A percentile compares a stretch with the other conserved stretches of the same genome.
Evolutionary conservation across 2,797 vertebrate species (phyloP).

Genomic region (Gambusia yucatana): DNA sequence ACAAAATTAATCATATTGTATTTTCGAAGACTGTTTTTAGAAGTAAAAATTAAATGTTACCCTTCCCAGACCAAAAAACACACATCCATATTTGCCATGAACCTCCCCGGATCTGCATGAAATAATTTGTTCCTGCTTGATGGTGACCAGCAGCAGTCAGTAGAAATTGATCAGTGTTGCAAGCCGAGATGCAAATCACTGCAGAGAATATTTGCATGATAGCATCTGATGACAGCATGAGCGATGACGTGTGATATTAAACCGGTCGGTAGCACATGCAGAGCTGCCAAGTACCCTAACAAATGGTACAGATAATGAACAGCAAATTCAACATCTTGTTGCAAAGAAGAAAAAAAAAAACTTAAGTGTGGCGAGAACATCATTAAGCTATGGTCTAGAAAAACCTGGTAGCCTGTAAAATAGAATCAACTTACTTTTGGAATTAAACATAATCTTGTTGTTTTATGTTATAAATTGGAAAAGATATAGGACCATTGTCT

Average conservation of each 20-base stretch:
- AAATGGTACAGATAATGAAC: constrained; percentile 51
- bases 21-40: no score
- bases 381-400: not conserved
- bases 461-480: not conserved
- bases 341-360: not conserved
- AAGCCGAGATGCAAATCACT: constrained; percentile 62
- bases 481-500: not conserved
- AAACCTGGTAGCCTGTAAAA: not conserved
- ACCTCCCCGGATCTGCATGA: no score
- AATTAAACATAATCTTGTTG: not conserved
- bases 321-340: constrained; percentile 8
- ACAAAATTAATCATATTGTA: no score
- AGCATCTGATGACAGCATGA: constrained; percentile 51
- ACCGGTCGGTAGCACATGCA: constrained; percentile 33
- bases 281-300: constrained; percentile 21
- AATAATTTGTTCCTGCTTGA: no score
- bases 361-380: not conserved
- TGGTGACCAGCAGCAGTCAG: no score
- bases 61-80: no score
- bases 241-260: constrained; percentile 68
- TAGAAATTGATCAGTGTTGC: constrained; percentile 30
- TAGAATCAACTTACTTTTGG: not conserved
- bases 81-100: no score
- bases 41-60: no score
- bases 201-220: constrained; percentile 64